Evolutionary conservation across 2,888 invertebrate species (phyloP), one percentile per base, ranked within the genome.

Genomic region (Sabatieria punctata): DNA sequence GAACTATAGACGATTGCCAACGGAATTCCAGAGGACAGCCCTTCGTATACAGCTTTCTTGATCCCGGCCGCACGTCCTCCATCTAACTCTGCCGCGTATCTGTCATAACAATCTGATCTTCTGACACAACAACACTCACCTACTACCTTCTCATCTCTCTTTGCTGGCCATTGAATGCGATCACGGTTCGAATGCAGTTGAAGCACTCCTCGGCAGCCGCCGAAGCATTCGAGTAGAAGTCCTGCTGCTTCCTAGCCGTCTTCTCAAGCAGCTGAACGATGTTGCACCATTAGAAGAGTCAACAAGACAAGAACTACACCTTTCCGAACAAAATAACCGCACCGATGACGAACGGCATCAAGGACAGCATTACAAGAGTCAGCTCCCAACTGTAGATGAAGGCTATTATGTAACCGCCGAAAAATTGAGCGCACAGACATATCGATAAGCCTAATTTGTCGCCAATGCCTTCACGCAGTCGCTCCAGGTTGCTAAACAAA

Each of bases 341-440:
- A 2, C 64, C 59, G 23, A 64, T 67, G 4, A 71, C 53, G 2
- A 74, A 49, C 2, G 75, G 75, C 1, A 72, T 69, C 15, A 74
- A 60, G 0, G 72, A 66, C 60, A 74, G 61, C 60, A 74, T 70
- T 3, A 75, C 72, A 4, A 75, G 58, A 0, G 74, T 72, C 55
- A 75, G 63, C 54, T 73, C 68, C 74, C 74, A 75, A 51, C 70
- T 66, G 45, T 65, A 67, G 47, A 67, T 53, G 56, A 73, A 71
- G 1, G 72, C 72, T 35, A 73, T 65, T 23, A 64, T 55, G 52
- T 69, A 68, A 1, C 71, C 70, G 19, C 68, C 55, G 2, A 60
- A 41, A 58, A 62, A 66, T 50, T 70, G 68, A n/a, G n/a, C n/a
- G n/a, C n/a, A n/a, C n/a, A n/a, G n/a, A n/a, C n/a, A n/a, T 11